A percentile compares a stretch with the other conserved stretches of the same genome.
Conservation (phyloP, 2,797 vertebrate genomes). For the Gephyroberyx darwinii region DNA sequence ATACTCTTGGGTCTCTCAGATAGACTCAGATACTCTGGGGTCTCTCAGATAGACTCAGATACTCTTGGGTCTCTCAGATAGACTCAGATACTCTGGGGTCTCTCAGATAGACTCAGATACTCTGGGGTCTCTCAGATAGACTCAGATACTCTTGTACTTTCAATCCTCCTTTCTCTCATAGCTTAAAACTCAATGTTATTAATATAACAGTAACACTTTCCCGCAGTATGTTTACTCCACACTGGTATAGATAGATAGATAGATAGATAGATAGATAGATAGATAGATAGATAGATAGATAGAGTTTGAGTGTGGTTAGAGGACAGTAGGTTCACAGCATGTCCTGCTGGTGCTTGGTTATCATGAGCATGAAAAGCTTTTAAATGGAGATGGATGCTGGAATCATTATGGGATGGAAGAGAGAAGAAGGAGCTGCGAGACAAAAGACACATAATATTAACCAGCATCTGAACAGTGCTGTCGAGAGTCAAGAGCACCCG, state of each 20-base stretch:
- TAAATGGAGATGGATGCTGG: slow-evolving; percentile 25
- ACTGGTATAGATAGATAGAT: neutral
- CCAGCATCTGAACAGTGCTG: too few species aligned
- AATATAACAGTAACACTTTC: neutral
- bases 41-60: too few species aligned
- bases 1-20: too few species aligned
- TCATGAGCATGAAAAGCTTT: slow-evolving; percentile 30
- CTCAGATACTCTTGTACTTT: slow-evolving; percentile 1
- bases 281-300: too few species aligned
- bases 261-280: neutral
- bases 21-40: too few species aligned
- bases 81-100: neutral
- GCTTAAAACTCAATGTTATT: neutral
- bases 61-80: too few species aligned
- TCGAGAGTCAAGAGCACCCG: too few species aligned
- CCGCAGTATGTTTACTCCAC: neutral
- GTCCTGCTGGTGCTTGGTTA: slow-evolving; percentile 12
- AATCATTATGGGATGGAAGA: slow-evolving; percentile 21
- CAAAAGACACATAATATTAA: slow-evolving; percentile 22
- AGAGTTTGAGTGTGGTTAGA: slow-evolving; percentile 1
- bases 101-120: too few species aligned
- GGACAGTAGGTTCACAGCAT: neutral
- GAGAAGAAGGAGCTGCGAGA: slow-evolving; percentile 40
- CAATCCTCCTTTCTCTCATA: neutral
- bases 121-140: too few species aligned